Evolutionary conservation across 2,113 vertebrate genomes (phyloP).

Genomic region (Nothoprocta pentlandii): DNA sequence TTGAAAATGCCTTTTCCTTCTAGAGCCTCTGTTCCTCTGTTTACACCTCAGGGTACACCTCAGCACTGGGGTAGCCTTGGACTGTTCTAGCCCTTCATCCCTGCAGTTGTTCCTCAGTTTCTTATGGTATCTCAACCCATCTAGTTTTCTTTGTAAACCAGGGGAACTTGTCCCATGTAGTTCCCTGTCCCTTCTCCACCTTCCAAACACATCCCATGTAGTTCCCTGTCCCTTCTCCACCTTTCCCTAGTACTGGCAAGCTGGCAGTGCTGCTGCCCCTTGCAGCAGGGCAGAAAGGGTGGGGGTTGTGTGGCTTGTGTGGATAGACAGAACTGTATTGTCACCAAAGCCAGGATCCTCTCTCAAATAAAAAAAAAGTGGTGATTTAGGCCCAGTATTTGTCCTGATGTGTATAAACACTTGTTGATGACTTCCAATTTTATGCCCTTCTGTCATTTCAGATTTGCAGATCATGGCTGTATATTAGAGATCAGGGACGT

Average conservation of each 20-base stretch:
- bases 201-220: neutral
- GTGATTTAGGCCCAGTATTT: conserved; percentile 66
- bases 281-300: conserved; percentile 49
- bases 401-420: conserved; percentile 60
- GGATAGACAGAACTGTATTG: conserved; percentile 38
- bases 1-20: neutral
- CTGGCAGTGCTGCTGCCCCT: neutral
- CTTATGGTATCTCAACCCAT: neutral
- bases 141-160: conserved; percentile 12
- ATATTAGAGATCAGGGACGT: conserved; percentile 92
- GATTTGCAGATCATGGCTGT: conserved; percentile 92
- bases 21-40: neutral
- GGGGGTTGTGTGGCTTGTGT: conserved; percentile 47
- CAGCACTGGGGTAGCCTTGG: neutral
- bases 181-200: neutral
- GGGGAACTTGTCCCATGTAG: neutral
- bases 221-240: neutral
- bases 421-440: conserved; percentile 58
- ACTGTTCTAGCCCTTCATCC: neutral
- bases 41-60: neutral
- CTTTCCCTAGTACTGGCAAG: neutral
- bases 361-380: conserved; percentile 19
- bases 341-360: conserved; percentile 37
- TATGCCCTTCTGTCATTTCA: conserved; percentile 72
- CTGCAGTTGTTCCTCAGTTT: conserved; percentile 13